phyloP scores from a whole-genome alignment of 1,140 invertebrate genomes.

The Idris sp. region DNA sequence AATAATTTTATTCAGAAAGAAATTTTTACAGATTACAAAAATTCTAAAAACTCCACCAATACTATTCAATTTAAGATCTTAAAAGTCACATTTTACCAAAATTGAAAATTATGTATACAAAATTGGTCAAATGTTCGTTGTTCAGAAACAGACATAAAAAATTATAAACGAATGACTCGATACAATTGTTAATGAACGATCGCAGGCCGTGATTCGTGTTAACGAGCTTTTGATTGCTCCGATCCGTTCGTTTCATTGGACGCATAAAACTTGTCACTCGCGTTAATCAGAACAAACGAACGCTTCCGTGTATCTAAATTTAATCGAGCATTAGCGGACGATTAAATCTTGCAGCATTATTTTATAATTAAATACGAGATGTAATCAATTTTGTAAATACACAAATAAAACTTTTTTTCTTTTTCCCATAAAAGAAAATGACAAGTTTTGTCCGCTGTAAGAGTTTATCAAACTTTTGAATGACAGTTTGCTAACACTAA shows the following conservation, averaged over 20 bases:
- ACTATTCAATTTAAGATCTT: too few species aligned
- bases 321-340: constrained; percentile 49
- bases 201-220: constrained; percentile 32
- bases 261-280: constrained; percentile 49
- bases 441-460: constrained; percentile 45
- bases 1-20: too few species aligned
- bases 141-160: too few species aligned
- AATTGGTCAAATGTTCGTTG: too few species aligned
- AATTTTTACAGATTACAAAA: too few species aligned
- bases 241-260: constrained; percentile 29
- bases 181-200: constrained; percentile 19
- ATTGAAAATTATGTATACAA: too few species aligned
- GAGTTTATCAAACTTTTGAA: constrained; percentile 60
- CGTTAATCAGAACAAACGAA: constrained; percentile 43
- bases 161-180: too few species aligned
- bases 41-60: too few species aligned
- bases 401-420: constrained; percentile 51
- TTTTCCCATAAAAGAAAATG: too few species aligned
- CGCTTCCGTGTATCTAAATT: constrained; percentile 50
- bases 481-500: constrained; percentile 46
- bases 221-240: constrained; percentile 56
- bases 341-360: constrained; percentile 46
- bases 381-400: too few species aligned
- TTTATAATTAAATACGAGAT: too few species aligned
- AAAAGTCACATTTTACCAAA: too few species aligned